Conservation (phyloP, 2,113 vertebrate genomes). For the Daphoenositta chrysoptera region DNA sequence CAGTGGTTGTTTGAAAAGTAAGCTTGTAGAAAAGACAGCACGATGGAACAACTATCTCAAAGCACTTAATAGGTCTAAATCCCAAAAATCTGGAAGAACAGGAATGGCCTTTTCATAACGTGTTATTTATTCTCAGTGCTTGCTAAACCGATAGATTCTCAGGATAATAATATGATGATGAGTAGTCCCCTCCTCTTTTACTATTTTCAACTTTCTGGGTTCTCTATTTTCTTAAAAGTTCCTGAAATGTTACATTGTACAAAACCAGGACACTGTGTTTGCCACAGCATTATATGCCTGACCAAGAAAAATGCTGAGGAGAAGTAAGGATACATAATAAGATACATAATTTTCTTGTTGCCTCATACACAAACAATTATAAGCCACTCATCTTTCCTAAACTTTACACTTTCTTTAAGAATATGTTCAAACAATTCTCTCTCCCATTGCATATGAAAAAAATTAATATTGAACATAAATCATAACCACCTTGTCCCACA, state of each 20-base stretch:
- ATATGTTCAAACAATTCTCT: background rate
- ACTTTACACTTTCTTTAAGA: background rate
- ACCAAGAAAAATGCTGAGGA: background rate
- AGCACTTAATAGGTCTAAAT: background rate
- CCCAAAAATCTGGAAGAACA: background rate
- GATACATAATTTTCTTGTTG: background rate
- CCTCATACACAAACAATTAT: background rate
- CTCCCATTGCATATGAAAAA: background rate
- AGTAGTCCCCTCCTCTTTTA: background rate
- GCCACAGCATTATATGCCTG: background rate
- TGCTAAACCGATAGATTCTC: background rate
- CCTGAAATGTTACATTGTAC: background rate
- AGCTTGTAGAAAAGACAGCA: background rate
- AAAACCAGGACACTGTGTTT: background rate
- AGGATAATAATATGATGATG: background rate
- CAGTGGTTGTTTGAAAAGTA: background rate
- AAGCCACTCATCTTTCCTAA: background rate
- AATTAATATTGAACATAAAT: background rate
- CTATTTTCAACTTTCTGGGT: background rate
- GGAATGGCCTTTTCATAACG: background rate
- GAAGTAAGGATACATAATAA: background rate
- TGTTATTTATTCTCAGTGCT: background rate
- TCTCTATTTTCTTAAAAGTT: background rate
- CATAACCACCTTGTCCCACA: background rate
- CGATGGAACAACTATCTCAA: background rate